These are phyloP conservation scores for Carcinoscorpius rotundicauda DNA, from an alignment of 1,140 invertebrate species.

Conservation along the genomic window DNA sequence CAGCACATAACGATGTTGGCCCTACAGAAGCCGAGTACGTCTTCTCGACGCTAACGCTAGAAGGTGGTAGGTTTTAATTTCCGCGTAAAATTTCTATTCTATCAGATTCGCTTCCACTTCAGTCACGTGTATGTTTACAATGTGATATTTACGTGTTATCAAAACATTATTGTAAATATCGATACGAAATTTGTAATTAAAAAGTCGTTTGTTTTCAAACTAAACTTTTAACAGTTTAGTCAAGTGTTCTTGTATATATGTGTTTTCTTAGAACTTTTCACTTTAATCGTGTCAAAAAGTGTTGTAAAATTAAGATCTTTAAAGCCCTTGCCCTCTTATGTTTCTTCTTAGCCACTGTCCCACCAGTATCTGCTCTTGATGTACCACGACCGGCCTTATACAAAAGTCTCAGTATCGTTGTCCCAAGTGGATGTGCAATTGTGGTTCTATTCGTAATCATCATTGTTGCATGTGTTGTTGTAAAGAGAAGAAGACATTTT, in stretches of 20 bases:
- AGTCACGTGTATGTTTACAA: neutral
- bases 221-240: too few relatives aligned
- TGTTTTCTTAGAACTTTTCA: too few relatives aligned
- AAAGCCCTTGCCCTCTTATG: neutral
- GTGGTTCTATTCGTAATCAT: constrained; percentile 24
- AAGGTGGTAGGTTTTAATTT: constrained; percentile 36
- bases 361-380: constrained; percentile 18
- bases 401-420: constrained; percentile 20
- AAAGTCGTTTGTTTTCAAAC: too few relatives aligned
- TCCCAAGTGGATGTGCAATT: constrained; percentile 21
- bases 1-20: constrained; percentile 84
- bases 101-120: neutral
- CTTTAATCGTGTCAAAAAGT: too few relatives aligned
- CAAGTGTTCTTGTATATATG: too few relatives aligned
- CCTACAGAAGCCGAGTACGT: constrained; percentile 75
- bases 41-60: constrained; percentile 46
- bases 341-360: constrained; percentile 16
- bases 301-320: too few relatives aligned
- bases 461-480: constrained; percentile 23
- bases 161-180: too few relatives aligned
- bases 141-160: too few relatives aligned
- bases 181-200: too few relatives aligned
- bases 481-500: constrained; percentile 18
- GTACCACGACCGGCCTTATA: constrained; percentile 13
- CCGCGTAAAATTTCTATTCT: neutral